phyloP scores from a whole-genome alignment of 2,888 invertebrate species.

The Elysia crispata region DNA sequence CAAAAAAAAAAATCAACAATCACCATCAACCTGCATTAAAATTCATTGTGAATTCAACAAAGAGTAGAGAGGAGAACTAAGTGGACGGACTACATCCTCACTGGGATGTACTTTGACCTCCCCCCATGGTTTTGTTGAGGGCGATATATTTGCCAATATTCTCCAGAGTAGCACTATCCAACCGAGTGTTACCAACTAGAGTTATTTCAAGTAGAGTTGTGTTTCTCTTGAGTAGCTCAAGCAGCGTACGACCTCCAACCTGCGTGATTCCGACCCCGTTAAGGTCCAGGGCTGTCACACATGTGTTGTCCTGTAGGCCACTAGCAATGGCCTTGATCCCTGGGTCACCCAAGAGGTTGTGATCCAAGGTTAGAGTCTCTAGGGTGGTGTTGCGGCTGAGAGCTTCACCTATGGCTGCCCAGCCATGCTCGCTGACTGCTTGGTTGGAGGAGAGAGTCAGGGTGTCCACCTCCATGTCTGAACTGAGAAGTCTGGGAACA shows the following conservation, averaged over 20 bases:
- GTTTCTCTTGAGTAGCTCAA: conserved; percentile 66
- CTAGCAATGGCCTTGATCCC: conserved; percentile 61
- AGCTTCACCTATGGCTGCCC: conserved; percentile 66
- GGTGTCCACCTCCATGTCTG: conserved; percentile 39
- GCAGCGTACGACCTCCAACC: conserved; percentile 60
- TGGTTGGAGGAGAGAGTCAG: conserved; percentile 41
- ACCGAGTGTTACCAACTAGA: conserved; percentile 64
- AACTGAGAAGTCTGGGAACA: conserved; percentile 25
- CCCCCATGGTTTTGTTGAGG: conserved; percentile 55
- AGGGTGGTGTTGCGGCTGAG: conserved; percentile 61
- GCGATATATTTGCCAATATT: conserved; percentile 64
- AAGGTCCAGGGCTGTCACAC: conserved; percentile 63
- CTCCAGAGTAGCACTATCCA: conserved; percentile 55
- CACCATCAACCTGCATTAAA: too few relatives aligned
- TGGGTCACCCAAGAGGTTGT: conserved; percentile 67
- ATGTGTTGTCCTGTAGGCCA: conserved; percentile 65
- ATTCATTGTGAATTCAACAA: too few relatives aligned
- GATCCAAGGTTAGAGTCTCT: conserved; percentile 65
- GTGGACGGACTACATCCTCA: too few relatives aligned
- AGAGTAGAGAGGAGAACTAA: neutral
- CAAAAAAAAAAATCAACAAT: too few relatives aligned
- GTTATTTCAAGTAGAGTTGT: conserved; percentile 67
- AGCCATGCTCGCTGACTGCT: conserved; percentile 56
- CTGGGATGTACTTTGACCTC: too few relatives aligned
- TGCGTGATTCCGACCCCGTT: conserved; percentile 67